A percentile compares a stretch with the other conserved stretches of the same genome.
These are phyloP conservation scores for Diabrotica balteata DNA, from an alignment of 2,888 invertebrate genomes.

Conservation along the genomic window DNA sequence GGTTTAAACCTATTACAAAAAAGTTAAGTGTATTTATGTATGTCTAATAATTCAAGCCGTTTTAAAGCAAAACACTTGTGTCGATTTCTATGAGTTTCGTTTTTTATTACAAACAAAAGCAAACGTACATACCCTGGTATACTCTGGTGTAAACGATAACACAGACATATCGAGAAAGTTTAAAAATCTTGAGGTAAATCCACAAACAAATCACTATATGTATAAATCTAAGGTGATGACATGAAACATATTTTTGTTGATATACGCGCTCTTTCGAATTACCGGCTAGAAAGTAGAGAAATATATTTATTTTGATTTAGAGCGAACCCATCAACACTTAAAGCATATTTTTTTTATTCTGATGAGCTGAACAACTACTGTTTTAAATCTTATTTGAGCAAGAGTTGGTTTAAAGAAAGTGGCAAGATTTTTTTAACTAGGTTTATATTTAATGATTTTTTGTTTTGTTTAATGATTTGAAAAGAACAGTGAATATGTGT, in stretches of 20 bases:
- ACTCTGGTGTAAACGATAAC: background rate
- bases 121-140: background rate
- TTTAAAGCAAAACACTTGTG: background rate
- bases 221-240: conserved; percentile 39
- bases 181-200: conserved; percentile 21
- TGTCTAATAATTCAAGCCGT: no score
- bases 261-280: conserved; percentile 40
- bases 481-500: no score
- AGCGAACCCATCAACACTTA: conserved; percentile 32
- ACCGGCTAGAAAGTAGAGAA: conserved; percentile 14
- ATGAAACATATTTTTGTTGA: conserved; percentile 38
- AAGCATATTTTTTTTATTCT: conserved; percentile 29
- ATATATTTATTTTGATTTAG: conserved; percentile 28
- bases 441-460: no score
- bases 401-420: conserved; percentile 31
- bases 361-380: conserved; percentile 34
- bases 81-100: conserved; percentile 5
- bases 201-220: conserved; percentile 29
- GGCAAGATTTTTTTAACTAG: conserved; percentile 7
- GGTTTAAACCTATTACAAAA: no score
- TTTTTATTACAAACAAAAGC: conserved; percentile 6
- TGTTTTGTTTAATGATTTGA: no score
- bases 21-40: no score
- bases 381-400: conserved; percentile 36
- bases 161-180: background rate